Conservation (phyloP, 2,888 invertebrate genomes). For the Pemphredon lugubris region DNA sequence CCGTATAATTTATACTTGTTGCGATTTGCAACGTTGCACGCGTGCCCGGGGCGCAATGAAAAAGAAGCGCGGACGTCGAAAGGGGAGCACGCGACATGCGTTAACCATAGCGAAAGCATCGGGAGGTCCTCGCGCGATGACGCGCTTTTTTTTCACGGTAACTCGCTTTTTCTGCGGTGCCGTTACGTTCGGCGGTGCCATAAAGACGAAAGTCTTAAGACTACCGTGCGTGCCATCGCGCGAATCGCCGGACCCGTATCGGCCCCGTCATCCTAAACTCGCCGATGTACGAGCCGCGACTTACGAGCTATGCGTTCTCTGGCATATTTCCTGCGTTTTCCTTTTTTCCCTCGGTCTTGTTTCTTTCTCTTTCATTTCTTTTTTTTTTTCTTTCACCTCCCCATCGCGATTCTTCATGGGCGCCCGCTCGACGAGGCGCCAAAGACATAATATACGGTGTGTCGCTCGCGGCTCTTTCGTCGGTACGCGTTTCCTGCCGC, state of each 20-base stretch:
- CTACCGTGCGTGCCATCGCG: neutral
- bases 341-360: too few relatives aligned
- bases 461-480: constrained; percentile 23
- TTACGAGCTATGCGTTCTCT: neutral
- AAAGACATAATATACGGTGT: constrained; percentile 32
- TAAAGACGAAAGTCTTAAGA: constrained; percentile 43
- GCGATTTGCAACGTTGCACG: neutral
- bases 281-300: constrained; percentile 40
- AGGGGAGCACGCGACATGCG: constrained; percentile 33
- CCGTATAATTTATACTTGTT: constrained; percentile 42
- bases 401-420: constrained; percentile 5
- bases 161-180: constrained; percentile 14
- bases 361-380: too few relatives aligned
- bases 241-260: constrained; percentile 7
- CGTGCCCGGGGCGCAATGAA: constrained; percentile 8
- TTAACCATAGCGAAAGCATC: constrained; percentile 15
- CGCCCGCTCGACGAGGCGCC: constrained; percentile 28
- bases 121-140: neutral
- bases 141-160: too few relatives aligned
- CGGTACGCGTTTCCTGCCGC: constrained; percentile 16
- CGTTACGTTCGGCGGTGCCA: constrained; percentile 16
- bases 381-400: neutral
- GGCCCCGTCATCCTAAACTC: constrained; percentile 39
- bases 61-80: constrained; percentile 26
- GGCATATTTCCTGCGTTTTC: neutral